Base-by-base conservation (phyloP, 2,888 invertebrate species). In the Dryocosmus kuriphilus region DNA sequence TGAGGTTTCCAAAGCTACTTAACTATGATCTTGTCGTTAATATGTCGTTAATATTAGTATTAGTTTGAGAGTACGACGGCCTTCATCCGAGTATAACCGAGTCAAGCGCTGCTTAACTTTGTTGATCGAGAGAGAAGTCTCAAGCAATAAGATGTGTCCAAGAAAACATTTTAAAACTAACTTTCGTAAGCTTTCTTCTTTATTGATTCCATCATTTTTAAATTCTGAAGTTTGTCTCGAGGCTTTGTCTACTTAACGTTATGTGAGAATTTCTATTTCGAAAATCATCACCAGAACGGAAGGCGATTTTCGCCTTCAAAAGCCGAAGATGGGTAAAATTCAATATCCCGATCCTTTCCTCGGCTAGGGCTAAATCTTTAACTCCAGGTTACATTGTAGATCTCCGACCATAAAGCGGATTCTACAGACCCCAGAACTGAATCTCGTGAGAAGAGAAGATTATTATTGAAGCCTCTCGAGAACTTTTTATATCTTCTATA, bases 311-410 rank as follows among this genome's bases (percentile, higher is more conserved):
- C 71, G 30, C 46, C 30, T 19, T 27, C 4, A 6, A 71, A 30
- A 71, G 71, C 27, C 46, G 46, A 67, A 67, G 38, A 41, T 51
- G n/a, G 71, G 32, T 32, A 51, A 32, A 71, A 71, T 71, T 71
- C 71, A 71, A 71, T 71, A 71, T 71, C 32, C 71, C 30, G 5
- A 71, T n/a, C 71, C 46, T 30, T n/a, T 71, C 71, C 46, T 71
- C 51, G 51, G 30, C n/a, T 19, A 51, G n/a, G 71, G 71, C n/a
- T 71, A 71, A 71, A 71, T 71, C 71, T 71, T 51, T 22, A 71
- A 71, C 51, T 51, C 51, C 32, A n/a, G 14, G 71, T 71, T 71
- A 71, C 51, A 71, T 71, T 71, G 71, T 51, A 51, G 71, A 71
- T 51, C 51, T 51, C 46, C 30, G 30, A 46, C 46, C 71, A 51